A percentile compares a stretch with the other conserved stretches of the same genome.
phyloP scores from a whole-genome alignment of 2,797 vertebrate species.

The Rhinogobio ventralis region DNA sequence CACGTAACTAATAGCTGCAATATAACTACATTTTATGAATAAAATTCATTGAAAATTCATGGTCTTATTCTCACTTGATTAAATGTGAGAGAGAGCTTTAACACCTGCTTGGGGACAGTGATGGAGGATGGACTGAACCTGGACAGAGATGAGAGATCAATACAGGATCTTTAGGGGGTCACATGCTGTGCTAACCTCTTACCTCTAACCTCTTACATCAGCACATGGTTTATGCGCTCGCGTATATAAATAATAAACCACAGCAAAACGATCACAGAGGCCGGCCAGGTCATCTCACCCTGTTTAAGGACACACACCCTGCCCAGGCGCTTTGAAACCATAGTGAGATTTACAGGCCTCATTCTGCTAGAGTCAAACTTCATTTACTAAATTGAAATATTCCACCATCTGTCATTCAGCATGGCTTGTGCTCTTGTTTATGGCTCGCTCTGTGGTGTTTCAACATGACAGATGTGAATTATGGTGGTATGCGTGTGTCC shows the following conservation, averaged over 20 bases:
- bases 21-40: neutral
- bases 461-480: conserved; percentile 19
- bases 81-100: neutral
- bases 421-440: conserved; percentile 16
- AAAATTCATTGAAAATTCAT: too few species aligned
- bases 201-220: neutral
- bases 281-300: neutral
- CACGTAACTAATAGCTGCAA: conserved; percentile 23
- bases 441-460: neutral
- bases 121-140: neutral
- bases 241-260: neutral
- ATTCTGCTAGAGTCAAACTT: conserved; percentile 22
- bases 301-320: neutral
- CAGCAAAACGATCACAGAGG: neutral
- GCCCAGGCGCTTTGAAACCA: neutral
- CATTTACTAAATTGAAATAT: conserved; percentile 38
- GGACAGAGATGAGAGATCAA: neutral
- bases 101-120: neutral
- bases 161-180: neutral
- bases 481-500: neutral
- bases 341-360: conserved; percentile 17
- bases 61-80: conserved; percentile 8
- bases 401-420: conserved; percentile 36
- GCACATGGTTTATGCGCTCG: neutral
- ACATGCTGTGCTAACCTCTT: neutral